Evolutionary conservation across 2,113 vertebrate genomes (phyloP).

Genomic region (Lepus timidus): DNA sequence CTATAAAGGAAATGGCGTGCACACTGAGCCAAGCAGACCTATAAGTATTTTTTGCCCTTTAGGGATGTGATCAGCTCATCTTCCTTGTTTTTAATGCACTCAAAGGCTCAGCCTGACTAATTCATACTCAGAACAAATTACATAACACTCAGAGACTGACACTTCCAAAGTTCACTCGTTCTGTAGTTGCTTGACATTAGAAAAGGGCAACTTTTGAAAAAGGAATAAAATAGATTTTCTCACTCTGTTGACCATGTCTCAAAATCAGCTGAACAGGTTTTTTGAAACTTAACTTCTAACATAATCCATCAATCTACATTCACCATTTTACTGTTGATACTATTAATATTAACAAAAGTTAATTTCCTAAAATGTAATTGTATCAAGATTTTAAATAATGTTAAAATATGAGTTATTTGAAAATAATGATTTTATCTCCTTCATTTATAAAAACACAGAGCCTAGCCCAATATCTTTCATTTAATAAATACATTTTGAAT

Average conservation of each 20-base stretch:
- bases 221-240: constrained; percentile 83
- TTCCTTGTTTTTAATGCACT: constrained; percentile 77
- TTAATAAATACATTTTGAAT: constrained; percentile 29
- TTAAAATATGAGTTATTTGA: constrained; percentile 1
- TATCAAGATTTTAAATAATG: background rate
- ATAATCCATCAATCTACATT: constrained; percentile 62
- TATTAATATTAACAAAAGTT: constrained; percentile 10
- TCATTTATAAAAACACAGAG: background rate
- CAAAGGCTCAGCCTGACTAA: constrained; percentile 72
- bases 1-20: constrained; percentile 8
- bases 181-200: constrained; percentile 81
- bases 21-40: constrained; percentile 36
- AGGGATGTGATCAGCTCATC: constrained; percentile 73
- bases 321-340: background rate
- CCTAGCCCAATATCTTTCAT: background rate
- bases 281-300: constrained; percentile 71
- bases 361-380: constrained; percentile 5
- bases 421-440: background rate
- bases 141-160: constrained; percentile 76
- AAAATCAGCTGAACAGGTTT: constrained; percentile 68
- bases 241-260: constrained; percentile 75
- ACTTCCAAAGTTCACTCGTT: constrained; percentile 83
- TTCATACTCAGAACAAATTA: constrained; percentile 82
- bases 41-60: constrained; percentile 67
- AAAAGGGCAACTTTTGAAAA: constrained; percentile 82